phyloP scores from a whole-genome alignment of 2,888 invertebrate genomes.

The Pycnomerus fuliginosus region DNA sequence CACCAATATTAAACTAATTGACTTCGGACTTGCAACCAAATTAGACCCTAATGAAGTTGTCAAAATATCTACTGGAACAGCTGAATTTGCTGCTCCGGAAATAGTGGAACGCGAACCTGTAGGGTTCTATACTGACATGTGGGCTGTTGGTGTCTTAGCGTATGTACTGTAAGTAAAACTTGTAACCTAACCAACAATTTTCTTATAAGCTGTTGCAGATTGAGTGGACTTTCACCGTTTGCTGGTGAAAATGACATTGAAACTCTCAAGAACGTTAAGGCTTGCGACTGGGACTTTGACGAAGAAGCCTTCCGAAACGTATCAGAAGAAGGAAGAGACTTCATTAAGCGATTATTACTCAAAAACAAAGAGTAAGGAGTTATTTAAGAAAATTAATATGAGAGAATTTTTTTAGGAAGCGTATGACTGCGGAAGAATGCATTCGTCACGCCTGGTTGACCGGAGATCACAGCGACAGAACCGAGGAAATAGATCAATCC shows the following conservation, averaged over 20 bases:
- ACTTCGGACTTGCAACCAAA: constrained; percentile 98
- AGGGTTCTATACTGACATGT: constrained; percentile 99
- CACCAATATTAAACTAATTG: constrained; percentile 96
- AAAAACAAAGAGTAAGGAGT: constrained; percentile 86
- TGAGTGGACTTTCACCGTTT: constrained; percentile 98
- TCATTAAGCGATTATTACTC: constrained; percentile 88
- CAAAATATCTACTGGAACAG: constrained; percentile 98
- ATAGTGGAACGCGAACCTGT: constrained; percentile 98
- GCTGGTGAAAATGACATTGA: constrained; percentile 98
- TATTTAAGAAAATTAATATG: not conserved
- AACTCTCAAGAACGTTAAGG: constrained; percentile 96
- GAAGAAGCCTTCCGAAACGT: constrained; percentile 91
- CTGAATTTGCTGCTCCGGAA: constrained; percentile 99
- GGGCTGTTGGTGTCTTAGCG: constrained; percentile 98
- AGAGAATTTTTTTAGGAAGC: constrained; percentile 63
- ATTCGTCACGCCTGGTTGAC: constrained; percentile 93
- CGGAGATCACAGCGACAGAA: constrained; percentile 77
- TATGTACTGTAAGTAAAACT: constrained; percentile 96
- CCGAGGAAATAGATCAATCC: constrained; percentile 77
- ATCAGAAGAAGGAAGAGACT: constrained; percentile 97
- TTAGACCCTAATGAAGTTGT: constrained; percentile 98
- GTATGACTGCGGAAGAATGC: constrained; percentile 98
- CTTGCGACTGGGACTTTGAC: constrained; percentile 99
- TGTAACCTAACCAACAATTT: no score
- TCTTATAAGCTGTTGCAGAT: constrained; percentile 53